These are phyloP conservation scores for Heliornis fulica DNA, from an alignment of 2,113 vertebrate species.

Conservation along the genomic window DNA sequence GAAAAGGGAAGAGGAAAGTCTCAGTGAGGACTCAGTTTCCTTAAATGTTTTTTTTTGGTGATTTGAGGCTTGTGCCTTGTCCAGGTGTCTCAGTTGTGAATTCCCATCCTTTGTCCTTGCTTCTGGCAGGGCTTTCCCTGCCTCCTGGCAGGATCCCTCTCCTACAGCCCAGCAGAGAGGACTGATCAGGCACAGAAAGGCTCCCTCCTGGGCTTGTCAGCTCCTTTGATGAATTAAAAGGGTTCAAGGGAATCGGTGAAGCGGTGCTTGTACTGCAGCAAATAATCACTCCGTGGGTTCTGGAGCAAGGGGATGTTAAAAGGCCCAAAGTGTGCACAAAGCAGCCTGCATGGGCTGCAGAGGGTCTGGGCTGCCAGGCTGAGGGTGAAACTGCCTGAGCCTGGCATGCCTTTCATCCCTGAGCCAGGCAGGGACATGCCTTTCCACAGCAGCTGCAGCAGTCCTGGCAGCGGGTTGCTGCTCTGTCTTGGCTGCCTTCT, in stretches of 20 bases:
- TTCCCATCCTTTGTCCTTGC: not conserved
- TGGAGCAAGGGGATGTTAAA: not conserved
- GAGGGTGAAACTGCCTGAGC: not conserved
- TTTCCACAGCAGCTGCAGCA: not conserved
- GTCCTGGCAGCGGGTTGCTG: not conserved
- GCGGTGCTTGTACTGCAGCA: not conserved
- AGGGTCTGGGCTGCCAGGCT: not conserved
- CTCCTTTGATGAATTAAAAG: not conserved
- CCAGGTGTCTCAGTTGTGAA: not conserved
- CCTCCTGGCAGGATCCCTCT: not conserved
- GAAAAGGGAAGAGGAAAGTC: not conserved
- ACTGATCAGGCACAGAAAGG: not conserved
- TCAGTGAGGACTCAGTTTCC: not conserved
- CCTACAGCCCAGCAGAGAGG: not conserved
- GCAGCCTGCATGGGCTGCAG: not conserved
- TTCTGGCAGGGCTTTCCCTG: not conserved
- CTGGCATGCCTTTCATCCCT: fast-evolving
- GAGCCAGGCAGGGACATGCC: not conserved
- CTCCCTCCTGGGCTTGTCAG: not conserved
- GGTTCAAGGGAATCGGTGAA: not conserved
- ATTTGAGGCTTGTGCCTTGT: not conserved
- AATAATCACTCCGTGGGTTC: not conserved
- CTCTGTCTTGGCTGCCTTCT: not conserved
- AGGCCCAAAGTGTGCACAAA: not conserved
- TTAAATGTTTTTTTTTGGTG: not conserved